Evolutionary conservation across 2,888 invertebrate genomes (phyloP).

Genomic region (Serripes groenlandicus): DNA sequence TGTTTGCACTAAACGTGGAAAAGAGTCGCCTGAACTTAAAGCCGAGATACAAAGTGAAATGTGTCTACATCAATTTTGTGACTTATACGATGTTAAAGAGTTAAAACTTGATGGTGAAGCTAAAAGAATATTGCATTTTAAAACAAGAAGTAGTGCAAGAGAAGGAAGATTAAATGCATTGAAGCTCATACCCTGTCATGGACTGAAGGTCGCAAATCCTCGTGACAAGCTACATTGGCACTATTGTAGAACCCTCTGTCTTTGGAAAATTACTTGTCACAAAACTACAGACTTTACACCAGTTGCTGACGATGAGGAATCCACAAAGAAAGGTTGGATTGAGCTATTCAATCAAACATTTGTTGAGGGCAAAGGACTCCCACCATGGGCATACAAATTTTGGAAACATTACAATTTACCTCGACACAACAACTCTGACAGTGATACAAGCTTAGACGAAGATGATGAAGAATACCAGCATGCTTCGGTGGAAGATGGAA

Average conservation of each 20-base stretch:
- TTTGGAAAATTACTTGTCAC: too few species aligned
- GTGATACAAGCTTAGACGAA: neutral
- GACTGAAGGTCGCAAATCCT: neutral
- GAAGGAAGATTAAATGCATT: neutral
- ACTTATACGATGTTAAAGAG: neutral
- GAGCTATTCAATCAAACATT: neutral
- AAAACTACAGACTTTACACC: neutral
- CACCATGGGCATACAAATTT: neutral
- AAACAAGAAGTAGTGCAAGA: neutral
- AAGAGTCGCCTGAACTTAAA: neutral
- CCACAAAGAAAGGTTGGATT: neutral
- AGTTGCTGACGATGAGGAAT: neutral
- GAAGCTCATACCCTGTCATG: neutral
- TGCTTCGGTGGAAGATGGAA: neutral
- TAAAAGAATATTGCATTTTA: neutral
- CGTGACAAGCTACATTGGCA: neutral
- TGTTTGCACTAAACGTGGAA: neutral
- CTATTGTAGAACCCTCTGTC: neutral
- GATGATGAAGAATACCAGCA: neutral
- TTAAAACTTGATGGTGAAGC: neutral
- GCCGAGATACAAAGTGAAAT: neutral
- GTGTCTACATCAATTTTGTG: slow-evolving; percentile 3
- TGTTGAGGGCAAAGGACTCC: too few species aligned
- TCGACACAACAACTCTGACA: neutral
- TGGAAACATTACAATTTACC: neutral